phyloP scores from a whole-genome alignment of 1,140 invertebrate genomes.

The Zeugodacus cucurbitae region DNA sequence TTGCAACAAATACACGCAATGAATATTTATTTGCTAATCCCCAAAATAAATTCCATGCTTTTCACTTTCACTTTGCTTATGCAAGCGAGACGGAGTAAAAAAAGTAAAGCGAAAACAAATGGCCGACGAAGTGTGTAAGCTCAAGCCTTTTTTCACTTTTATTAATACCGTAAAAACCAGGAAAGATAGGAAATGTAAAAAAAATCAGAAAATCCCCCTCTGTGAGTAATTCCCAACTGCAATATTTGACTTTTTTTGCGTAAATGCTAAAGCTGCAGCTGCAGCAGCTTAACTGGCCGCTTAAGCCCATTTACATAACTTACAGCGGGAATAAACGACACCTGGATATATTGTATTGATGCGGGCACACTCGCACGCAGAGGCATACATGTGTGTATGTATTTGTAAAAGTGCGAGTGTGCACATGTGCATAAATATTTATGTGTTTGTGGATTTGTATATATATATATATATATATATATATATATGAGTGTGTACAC shows the following conservation, averaged over 20 bases:
- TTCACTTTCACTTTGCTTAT: background rate
- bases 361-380: background rate
- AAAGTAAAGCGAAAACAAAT: background rate
- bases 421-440: background rate
- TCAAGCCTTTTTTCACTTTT: background rate
- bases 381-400: background rate
- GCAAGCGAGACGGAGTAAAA: background rate
- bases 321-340: background rate
- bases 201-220: background rate
- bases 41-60: background rate
- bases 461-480: background rate
- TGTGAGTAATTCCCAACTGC: constrained; percentile 6
- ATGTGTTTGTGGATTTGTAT: background rate
- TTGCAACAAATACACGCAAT: background rate
- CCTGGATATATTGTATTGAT: background rate
- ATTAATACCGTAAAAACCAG: background rate
- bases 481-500: background rate
- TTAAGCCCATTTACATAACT: constrained; percentile 18
- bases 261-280: constrained; percentile 10
- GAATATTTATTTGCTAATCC: background rate
- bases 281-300: constrained; percentile 2
- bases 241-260: constrained; percentile 20
- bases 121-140: background rate
- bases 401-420: too few species aligned
- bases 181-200: background rate